Conservation (phyloP, 2,113 vertebrate genomes). For the Isichthys henryi region DNA sequence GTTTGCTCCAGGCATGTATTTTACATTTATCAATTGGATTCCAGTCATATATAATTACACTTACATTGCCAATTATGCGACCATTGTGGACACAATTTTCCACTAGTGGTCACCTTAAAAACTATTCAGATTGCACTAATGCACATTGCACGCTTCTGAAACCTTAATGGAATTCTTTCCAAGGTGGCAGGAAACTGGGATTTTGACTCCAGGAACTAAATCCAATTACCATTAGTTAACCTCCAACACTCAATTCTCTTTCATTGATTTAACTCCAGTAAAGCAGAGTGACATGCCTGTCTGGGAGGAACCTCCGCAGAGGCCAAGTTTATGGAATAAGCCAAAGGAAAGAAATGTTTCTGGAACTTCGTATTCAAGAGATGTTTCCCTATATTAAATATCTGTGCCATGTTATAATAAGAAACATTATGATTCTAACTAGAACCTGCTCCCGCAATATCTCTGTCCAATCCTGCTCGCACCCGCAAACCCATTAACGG, state of each 20-base stretch:
- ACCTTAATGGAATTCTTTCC: constrained; percentile 2
- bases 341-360: neutral
- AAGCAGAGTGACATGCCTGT: neutral
- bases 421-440: neutral
- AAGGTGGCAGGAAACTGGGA: neutral
- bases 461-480: too few relatives aligned
- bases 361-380: neutral
- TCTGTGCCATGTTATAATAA: neutral
- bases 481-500: too few relatives aligned
- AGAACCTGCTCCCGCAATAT: too few relatives aligned
- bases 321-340: neutral
- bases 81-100: neutral
- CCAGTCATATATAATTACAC: neutral
- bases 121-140: neutral
- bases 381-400: neutral
- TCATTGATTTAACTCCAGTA: neutral
- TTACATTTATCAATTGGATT: constrained; percentile 4
- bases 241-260: neutral
- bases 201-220: neutral
- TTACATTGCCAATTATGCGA: neutral
- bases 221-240: neutral
- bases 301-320: neutral
- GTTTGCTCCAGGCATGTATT: neutral
- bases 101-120: neutral
- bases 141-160: neutral